Conservation (phyloP, 2,888 invertebrate species). For the Polydrusus tereticollis region DNA sequence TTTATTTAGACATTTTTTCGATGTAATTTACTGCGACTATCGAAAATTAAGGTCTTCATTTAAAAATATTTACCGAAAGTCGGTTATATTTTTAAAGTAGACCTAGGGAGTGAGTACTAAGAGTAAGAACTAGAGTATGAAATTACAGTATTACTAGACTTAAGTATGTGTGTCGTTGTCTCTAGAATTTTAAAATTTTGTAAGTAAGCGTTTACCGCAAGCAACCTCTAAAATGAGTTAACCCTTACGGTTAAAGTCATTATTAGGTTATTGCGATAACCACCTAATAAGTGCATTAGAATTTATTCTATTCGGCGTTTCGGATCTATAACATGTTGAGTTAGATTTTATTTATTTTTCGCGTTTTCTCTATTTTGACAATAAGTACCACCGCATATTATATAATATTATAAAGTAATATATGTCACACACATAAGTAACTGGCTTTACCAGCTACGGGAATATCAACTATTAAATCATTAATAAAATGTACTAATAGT, state of each 20-base stretch:
- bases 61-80: conserved; percentile 24
- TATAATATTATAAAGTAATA: conserved; percentile 25
- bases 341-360: neutral
- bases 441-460: conserved; percentile 27
- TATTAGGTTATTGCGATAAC: neutral
- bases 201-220: neutral
- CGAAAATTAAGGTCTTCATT: conserved; percentile 22
- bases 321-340: conserved; percentile 3
- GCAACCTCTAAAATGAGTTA: neutral
- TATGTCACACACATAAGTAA: conserved; percentile 36
- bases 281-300: neutral
- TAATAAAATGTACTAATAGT: conserved; percentile 53
- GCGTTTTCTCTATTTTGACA: neutral
- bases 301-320: conserved; percentile 24
- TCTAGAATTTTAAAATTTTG: conserved; percentile 57
- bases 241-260: neutral
- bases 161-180: conserved; percentile 66
- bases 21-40: conserved; percentile 20
- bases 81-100: conserved; percentile 31
- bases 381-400: no score
- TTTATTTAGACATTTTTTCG: neutral
- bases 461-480: conserved; percentile 37
- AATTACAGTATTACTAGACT: conserved; percentile 38
- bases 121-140: conserved; percentile 45
- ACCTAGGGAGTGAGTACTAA: conserved; percentile 38